phyloP scores from a whole-genome alignment of 1,140 invertebrate genomes.

The Phenacoccus solenopsis region DNA sequence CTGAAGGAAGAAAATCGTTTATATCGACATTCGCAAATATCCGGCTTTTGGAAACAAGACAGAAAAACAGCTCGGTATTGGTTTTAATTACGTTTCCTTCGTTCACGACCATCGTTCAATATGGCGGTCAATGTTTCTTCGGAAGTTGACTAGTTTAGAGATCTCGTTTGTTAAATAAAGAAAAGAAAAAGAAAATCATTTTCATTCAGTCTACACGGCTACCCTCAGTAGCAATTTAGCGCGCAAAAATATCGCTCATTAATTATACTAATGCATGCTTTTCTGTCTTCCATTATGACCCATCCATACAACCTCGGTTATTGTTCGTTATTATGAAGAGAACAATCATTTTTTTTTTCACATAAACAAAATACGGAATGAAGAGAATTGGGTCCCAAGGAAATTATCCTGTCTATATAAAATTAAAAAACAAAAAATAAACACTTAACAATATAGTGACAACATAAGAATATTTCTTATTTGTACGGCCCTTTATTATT shows the following conservation, averaged over 20 bases:
- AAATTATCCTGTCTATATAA: conserved; percentile 2
- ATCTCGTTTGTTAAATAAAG: too few species aligned
- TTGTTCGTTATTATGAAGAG: too few species aligned
- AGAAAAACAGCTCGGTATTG: neutral
- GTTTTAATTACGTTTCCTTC: too few species aligned
- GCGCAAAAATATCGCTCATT: too few species aligned
- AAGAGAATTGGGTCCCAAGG: neutral
- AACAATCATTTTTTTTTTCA: neutral
- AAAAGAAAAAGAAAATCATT: too few species aligned
- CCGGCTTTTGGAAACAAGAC: neutral
- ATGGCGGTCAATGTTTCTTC: too few species aligned
- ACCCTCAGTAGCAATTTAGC: neutral
- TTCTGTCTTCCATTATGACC: neutral
- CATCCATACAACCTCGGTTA: too few species aligned
- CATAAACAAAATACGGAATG: conserved; percentile 8
- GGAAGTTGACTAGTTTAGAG: neutral
- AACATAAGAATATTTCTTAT: neutral
- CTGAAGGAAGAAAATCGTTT: too few species aligned
- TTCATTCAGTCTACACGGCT: neutral
- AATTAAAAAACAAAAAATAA: conserved; percentile 5
- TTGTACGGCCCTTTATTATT: conserved; percentile 7
- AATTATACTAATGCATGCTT: too few species aligned
- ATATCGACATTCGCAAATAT: neutral
- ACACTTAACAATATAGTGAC: neutral
- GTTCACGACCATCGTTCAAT: too few species aligned